Base-by-base conservation (phyloP, 1,140 invertebrate species). In the Neodiprion pinetum region DNA sequence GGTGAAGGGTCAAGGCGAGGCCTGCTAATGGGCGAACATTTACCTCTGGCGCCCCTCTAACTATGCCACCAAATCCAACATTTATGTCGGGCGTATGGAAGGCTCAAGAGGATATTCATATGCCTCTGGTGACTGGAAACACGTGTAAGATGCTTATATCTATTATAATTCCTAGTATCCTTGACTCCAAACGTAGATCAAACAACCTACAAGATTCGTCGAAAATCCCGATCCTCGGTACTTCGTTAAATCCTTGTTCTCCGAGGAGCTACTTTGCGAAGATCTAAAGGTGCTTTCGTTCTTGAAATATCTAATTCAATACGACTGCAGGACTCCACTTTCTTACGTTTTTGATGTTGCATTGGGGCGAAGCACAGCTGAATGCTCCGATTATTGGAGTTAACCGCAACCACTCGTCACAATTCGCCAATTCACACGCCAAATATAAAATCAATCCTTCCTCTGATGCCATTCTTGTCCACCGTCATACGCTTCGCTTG, bases 1-100 rank as follows among this genome's bases (percentile, higher is more conserved):
- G n/a, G n/a, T 17, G n/a, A 61, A 17, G 53, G 53, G 11, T 61
- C 53, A 61, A 61, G 7, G 67, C 67, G 21, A 69, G 21, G 21
- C 67, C 11, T 69, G 67, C 67, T 69, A 69, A 69, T 69, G 67
- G 12, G 40, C 67, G 17, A 69, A 69, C 67, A 69, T 69, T 69
- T 69, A 69, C 9, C 67, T 21, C 40, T 14, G 61, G 23, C 11
- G 23, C 40, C 67, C 67, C 14, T 23, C 67, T 40, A 40, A 40
- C 28, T 40, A 40, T 7, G 12, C 17, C 7, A 21, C 61, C 12
- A 65, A 14, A 65, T 65, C 7, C 61, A 65, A 65, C 12, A 65
- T 65, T 14, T 7, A 65, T 65, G 61, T 7, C 61, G 4, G 17
- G 61, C 61, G 12, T 14, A 65, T 5, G 61, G 67, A 11, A 69